Conservation (phyloP, 2,888 invertebrate genomes). For the Drosophila neonasuta region DNA sequence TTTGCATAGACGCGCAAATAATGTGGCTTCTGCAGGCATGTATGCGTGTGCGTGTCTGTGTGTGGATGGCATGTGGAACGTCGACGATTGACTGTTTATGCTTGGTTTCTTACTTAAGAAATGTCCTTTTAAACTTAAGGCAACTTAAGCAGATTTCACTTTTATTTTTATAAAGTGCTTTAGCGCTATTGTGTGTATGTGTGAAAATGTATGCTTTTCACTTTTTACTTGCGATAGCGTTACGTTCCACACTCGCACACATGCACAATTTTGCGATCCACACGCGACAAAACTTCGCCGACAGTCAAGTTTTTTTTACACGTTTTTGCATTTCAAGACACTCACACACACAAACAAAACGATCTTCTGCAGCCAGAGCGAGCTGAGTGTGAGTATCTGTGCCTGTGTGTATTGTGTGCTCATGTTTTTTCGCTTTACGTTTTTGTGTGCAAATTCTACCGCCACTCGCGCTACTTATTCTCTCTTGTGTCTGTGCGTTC, state of each 20-base stretch:
- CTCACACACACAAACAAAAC: slow-evolving; percentile 44
- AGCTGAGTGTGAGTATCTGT: slow-evolving; percentile 30
- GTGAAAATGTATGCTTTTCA: slow-evolving; percentile 25
- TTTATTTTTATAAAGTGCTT: slow-evolving; percentile 42
- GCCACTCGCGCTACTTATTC: slow-evolving; percentile 70
- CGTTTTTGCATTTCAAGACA: slow-evolving; percentile 56
- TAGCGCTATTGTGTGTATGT: too few species aligned
- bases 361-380: slow-evolving; percentile 61
- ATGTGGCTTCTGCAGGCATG: slow-evolving; percentile 41
- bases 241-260: slow-evolving; percentile 37
- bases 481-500: slow-evolving; percentile 27
- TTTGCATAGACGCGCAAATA: slow-evolving; percentile 53
- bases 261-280: slow-evolving; percentile 57
- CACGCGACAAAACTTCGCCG: slow-evolving; percentile 60
- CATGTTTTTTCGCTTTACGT: slow-evolving; percentile 70
- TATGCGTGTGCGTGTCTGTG: slow-evolving; percentile 57
- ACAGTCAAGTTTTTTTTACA: slow-evolving; percentile 35
- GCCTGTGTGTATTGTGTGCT: slow-evolving; percentile 42
- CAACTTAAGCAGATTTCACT: slow-evolving; percentile 45
- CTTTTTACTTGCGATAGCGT: slow-evolving; percentile 40
- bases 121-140: slow-evolving; percentile 24
- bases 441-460: slow-evolving; percentile 78
- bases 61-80: slow-evolving; percentile 80
- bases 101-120: slow-evolving; percentile 11
- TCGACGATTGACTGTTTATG: slow-evolving; percentile 57